Percentiles rank a stretch among this genome's conserved stretches.
phyloP scores from a whole-genome alignment of 2,797 vertebrate species.

The Cynopterus sphinx region DNA sequence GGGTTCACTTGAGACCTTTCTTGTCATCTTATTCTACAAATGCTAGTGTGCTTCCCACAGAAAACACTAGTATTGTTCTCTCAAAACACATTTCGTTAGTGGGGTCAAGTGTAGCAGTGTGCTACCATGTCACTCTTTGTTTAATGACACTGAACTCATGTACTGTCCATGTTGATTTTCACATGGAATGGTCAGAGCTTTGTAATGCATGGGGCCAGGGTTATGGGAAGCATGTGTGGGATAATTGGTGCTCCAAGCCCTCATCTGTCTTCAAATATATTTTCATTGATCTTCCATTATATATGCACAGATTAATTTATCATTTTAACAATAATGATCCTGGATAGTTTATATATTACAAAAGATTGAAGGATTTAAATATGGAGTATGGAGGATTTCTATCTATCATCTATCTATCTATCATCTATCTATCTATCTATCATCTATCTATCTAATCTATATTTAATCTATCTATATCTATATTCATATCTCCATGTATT shows the following conservation, averaged over 20 bases:
- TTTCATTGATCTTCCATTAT: background rate
- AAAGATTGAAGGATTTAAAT: background rate
- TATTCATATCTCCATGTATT: too few species aligned
- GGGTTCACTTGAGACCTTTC: slow-evolving; percentile 9
- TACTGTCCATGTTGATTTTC: background rate
- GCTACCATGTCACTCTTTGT: background rate
- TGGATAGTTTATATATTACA: background rate
- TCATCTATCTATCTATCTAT: background rate
- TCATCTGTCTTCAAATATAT: background rate
- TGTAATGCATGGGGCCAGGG: background rate
- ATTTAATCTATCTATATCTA: too few species aligned
- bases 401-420: background rate
- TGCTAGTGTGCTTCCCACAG: background rate
- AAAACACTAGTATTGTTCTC: slow-evolving; percentile 18
- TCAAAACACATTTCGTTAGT: background rate
- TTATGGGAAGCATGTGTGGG: background rate
- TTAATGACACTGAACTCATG: background rate
- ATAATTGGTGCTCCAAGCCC: background rate
- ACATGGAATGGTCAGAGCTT: background rate
- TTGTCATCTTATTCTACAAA: slow-evolving; percentile 18
- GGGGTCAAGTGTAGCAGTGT: background rate
- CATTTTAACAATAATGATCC: background rate
- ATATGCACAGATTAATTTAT: background rate
- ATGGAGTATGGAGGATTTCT: background rate
- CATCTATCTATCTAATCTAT: too few species aligned